phyloP scores from a whole-genome alignment of 2,797 vertebrate genomes.

The Pangasius mekongensis region DNA sequence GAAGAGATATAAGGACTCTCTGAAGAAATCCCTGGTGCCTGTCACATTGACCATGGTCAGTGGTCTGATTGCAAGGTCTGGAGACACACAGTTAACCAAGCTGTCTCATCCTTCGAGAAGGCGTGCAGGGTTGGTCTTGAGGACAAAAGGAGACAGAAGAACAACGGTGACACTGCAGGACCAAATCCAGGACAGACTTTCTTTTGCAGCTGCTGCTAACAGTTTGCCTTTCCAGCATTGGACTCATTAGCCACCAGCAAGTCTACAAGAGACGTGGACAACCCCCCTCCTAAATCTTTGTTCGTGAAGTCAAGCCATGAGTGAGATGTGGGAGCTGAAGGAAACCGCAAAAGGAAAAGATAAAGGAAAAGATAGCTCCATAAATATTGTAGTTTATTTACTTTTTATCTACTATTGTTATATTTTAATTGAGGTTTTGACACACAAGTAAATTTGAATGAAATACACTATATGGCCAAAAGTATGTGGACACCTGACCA shows the following conservation, averaged over 20 bases:
- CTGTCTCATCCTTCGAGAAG: background rate
- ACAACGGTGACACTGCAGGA: background rate
- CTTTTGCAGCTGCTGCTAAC: background rate
- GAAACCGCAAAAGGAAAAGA: no score
- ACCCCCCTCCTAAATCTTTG: background rate
- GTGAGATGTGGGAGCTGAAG: no score
- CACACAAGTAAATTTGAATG: no score
- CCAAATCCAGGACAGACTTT: background rate
- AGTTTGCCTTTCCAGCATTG: slow-evolving; percentile 8
- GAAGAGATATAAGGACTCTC: background rate
- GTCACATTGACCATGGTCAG: background rate
- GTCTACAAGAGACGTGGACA: background rate
- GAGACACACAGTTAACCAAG: slow-evolving; percentile 12
- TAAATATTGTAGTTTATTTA: no score
- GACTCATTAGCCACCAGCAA: slow-evolving; percentile 8
- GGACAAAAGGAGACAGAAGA: background rate
- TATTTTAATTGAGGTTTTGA: no score
- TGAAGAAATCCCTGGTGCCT: slow-evolving; percentile 6
- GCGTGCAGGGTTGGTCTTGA: background rate
- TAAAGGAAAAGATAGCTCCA: no score
- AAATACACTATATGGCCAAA: no score
- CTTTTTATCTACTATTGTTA: no score
- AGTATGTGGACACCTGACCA: background rate
- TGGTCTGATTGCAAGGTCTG: background rate
- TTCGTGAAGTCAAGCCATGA: background rate